phyloP scores from a whole-genome alignment of 2,888 invertebrate species.

The Heliconius erato region DNA sequence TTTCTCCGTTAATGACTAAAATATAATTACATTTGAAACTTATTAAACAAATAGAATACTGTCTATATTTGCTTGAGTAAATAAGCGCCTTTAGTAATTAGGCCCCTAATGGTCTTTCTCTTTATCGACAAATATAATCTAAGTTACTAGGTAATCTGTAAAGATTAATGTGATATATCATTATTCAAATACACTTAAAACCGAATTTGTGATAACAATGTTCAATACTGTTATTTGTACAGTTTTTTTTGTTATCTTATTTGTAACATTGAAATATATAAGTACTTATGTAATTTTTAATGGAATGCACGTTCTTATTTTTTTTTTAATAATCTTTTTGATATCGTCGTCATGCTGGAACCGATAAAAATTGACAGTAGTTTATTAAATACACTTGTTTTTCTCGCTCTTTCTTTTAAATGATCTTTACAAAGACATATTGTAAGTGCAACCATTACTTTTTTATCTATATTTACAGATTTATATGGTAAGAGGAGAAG shows the following conservation, averaged over 20 bases:
- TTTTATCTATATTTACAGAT: too few relatives aligned
- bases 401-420: not conserved
- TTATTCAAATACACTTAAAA: not conserved
- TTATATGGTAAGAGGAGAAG: too few relatives aligned
- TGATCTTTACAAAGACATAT: too few relatives aligned
- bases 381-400: not conserved
- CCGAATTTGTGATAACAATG: not conserved
- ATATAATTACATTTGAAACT: not conserved
- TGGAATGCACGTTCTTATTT: not conserved
- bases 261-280: not conserved
- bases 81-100: not conserved
- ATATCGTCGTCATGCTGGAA: not conserved
- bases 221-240: not conserved
- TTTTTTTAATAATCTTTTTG: not conserved
- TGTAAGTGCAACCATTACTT: too few relatives aligned
- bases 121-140: slow-evolving; percentile 4
- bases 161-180: not conserved
- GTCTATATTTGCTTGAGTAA: not conserved
- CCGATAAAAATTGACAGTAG: not conserved
- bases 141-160: not conserved
- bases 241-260: slow-evolving; percentile 3
- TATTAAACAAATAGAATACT: not conserved
- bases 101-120: not conserved
- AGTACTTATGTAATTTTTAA: not conserved
- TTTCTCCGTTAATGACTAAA: too few relatives aligned